Evolutionary conservation across 2,888 invertebrate genomes (phyloP), one percentile per base, ranked within the genome.

Genomic region (Eilema depressum): DNA sequence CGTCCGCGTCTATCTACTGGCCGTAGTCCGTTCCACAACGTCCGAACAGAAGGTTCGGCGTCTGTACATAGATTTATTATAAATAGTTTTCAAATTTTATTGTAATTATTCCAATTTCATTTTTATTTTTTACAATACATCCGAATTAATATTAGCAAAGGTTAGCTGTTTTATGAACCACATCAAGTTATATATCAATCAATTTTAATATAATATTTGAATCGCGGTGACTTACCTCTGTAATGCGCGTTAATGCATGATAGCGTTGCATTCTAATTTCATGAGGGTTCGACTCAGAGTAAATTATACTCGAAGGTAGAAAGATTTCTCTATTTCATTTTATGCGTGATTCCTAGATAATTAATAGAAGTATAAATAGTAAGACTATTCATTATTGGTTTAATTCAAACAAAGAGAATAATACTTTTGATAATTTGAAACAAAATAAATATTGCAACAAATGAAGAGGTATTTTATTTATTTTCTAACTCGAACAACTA

Each of bases 371-470:
- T 61, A 30, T 61, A 61, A 59, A 70, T 79, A 83, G 81, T 82
- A 83, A 84, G 83, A 80, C 77, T 77, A 83, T 86, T 83, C 76
- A 71, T 59, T 81, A 79, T 77, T 63, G 71, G 81, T 81, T 83
- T 76, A 76, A 82, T 76, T 80, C 75, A 79, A 73, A 78, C 66
- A 70, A 76, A 66, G 66, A 75, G 61, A 74, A 77, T 77, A 80
- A 76, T 79, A 73, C 70, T 77, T 83, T 83, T 81, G 75, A 77
- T 83, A 82, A 78, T 78, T 80, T 75, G 69, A 79, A 83, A 83
- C 75, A 76, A 79, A 83, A 79, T 73, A 84, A 80, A 74, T 79
- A 68, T 72, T 78, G 71, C 74, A 81, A 77, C 69, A 76, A 68
- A 63, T 64, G 17, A 59, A 75, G 75, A 56, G 20, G 77, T 76